phyloP scores from a whole-genome alignment of 1,140 invertebrate species.

The Sesamia nonagrioides region DNA sequence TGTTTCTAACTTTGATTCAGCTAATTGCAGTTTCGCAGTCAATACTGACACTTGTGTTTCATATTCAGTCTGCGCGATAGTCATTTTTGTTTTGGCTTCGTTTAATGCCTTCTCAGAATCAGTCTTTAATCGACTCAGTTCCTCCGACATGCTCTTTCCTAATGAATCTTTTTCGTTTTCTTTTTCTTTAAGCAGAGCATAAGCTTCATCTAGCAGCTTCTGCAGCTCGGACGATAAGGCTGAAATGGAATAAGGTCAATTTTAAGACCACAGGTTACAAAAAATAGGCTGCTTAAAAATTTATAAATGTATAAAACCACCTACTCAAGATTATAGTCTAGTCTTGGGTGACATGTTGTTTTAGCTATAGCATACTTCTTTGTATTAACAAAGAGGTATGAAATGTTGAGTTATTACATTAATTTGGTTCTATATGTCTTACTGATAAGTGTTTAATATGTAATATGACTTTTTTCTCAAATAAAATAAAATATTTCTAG shows the following conservation, averaged over 20 bases:
- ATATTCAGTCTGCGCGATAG: slow-evolving; percentile 82
- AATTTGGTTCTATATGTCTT: too few species aligned
- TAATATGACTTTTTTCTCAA: too few species aligned
- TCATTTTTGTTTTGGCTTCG: slow-evolving; percentile 84
- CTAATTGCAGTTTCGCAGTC: slow-evolving; percentile 80
- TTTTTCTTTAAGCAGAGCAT: slow-evolving; percentile 84
- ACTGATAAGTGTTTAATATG: too few species aligned
- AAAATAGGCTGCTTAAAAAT: background rate
- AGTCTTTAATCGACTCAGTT: slow-evolving; percentile 76
- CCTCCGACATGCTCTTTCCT: slow-evolving; percentile 85
- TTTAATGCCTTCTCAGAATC: slow-evolving; percentile 83
- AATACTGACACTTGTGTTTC: slow-evolving; percentile 83
- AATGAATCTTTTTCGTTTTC: slow-evolving; percentile 85
- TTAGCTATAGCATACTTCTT: too few species aligned
- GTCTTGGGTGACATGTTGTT: too few species aligned
- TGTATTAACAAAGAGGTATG: too few species aligned
- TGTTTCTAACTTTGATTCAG: slow-evolving; percentile 82
- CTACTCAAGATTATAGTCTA: too few species aligned
- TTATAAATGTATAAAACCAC: too few species aligned
- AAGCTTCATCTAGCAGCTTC: slow-evolving; percentile 85
- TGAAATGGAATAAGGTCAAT: slow-evolving; percentile 59
- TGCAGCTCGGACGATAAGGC: slow-evolving; percentile 84
- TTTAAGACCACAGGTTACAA: background rate
- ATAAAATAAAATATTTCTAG: background rate
- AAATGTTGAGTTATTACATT: too few species aligned